Evolutionary conservation across 2,113 vertebrate genomes (phyloP).

Genomic region (Hippopotamus amphibius): DNA sequence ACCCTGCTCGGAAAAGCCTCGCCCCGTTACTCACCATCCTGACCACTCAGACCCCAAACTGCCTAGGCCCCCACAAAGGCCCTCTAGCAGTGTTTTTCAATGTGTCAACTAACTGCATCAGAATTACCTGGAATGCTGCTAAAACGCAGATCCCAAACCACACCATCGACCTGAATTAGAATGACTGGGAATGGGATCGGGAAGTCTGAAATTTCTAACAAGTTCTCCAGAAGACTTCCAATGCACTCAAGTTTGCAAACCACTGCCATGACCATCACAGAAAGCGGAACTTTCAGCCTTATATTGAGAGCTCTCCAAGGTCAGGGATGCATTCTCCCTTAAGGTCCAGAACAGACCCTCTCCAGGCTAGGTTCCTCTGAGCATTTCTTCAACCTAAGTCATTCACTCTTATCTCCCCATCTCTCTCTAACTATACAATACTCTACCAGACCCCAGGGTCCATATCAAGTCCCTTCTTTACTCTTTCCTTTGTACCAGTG

Average conservation of each 20-base stretch:
- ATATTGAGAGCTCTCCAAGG: background rate
- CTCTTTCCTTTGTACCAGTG: background rate
- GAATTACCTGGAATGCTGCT: background rate
- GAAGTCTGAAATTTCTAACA: conserved; percentile 3
- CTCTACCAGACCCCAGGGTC: background rate
- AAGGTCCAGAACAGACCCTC: background rate
- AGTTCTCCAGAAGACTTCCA: background rate
- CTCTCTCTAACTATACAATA: background rate
- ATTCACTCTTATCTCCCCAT: background rate
- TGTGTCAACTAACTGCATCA: background rate
- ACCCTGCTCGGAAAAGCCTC: background rate
- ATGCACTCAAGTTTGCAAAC: background rate
- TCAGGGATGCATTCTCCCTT: background rate
- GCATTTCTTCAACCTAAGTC: background rate
- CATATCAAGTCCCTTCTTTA: background rate
- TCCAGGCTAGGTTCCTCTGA: background rate
- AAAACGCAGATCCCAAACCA: background rate
- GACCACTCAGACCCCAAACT: background rate
- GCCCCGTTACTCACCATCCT: background rate
- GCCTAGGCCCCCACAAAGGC: background rate
- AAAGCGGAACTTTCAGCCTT: background rate
- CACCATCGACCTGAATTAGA: background rate
- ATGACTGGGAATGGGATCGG: background rate
- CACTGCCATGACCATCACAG: background rate
- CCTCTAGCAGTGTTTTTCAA: background rate